phyloP scores from a whole-genome alignment of 1,140 invertebrate genomes.

The Plutomurus gul region DNA sequence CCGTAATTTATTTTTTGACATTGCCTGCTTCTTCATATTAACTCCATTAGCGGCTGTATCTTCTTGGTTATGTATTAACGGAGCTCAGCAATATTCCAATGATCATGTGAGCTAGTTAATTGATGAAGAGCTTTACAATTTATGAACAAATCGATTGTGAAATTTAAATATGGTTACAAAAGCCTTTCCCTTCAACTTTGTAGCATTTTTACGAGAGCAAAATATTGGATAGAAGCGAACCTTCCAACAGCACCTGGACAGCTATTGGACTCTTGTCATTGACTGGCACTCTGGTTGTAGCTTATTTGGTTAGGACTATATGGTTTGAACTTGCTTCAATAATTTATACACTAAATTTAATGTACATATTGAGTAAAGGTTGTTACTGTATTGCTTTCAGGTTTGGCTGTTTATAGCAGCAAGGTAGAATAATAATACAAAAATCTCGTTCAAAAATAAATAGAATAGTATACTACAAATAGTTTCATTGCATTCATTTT shows the following conservation, averaged over 20 bases:
- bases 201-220: not conserved
- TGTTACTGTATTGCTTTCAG: not conserved
- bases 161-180: no score
- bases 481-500: not conserved
- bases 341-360: not conserved
- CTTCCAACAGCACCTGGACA: constrained; percentile 52
- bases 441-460: not conserved
- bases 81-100: constrained; percentile 50
- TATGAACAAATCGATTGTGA: no score
- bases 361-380: not conserved
- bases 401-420: constrained; percentile 52
- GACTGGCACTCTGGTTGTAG: constrained; percentile 49
- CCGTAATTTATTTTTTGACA: constrained; percentile 58
- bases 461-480: no score
- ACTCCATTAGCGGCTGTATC: constrained; percentile 58
- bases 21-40: constrained; percentile 58
- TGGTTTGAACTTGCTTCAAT: not conserved
- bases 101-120: not conserved
- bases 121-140: not conserved
- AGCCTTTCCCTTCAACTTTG: not conserved
- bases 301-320: constrained; percentile 33
- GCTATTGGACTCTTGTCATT: constrained; percentile 48
- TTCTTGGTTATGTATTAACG: constrained; percentile 57
- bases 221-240: not conserved
- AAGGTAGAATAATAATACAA: not conserved